A percentile compares a stretch with the other conserved stretches of the same genome.
These are phyloP conservation scores for Eleginops maclovinus DNA, from an alignment of 2,113 vertebrate genomes.

Conservation along the genomic window DNA sequence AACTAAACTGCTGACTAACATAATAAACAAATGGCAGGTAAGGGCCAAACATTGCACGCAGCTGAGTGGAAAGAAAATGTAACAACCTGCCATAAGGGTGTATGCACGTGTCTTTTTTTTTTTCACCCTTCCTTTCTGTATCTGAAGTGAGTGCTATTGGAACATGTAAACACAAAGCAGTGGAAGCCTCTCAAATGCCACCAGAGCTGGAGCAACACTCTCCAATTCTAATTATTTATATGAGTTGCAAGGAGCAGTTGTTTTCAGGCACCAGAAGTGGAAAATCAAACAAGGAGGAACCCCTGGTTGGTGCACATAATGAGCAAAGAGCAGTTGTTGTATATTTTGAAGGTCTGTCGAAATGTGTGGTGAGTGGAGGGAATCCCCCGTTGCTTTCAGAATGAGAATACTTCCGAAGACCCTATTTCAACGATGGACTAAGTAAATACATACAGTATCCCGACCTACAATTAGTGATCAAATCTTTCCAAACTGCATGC, in stretches of 20 bases:
- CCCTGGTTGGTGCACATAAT: slow-evolving; percentile 52
- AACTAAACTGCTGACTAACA: slow-evolving; percentile 57
- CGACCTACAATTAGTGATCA: slow-evolving; percentile 8
- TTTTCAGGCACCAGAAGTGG: slow-evolving; percentile 67
- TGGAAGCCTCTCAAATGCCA: slow-evolving; percentile 59
- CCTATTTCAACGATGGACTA: slow-evolving; percentile 8
- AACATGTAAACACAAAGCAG: slow-evolving; percentile 58
- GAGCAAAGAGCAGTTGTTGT: slow-evolving; percentile 54
- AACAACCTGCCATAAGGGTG: slow-evolving; percentile 44
- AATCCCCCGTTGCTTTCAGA: slow-evolving; percentile 45
- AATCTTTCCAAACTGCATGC: slow-evolving; percentile 9
- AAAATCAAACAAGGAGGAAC: slow-evolving; percentile 69
- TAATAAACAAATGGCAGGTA: slow-evolving; percentile 64
- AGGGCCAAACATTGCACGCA: slow-evolving; percentile 59
- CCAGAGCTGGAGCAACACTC: slow-evolving; percentile 53
- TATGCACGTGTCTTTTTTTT: not conserved
- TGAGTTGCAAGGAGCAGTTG: slow-evolving; percentile 30
- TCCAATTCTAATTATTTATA: slow-evolving; percentile 41
- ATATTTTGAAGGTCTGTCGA: slow-evolving; percentile 53
- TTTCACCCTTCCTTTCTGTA: slow-evolving; percentile 20
- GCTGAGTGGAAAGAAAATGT: slow-evolving; percentile 69
- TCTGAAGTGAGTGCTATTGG: slow-evolving; percentile 53
- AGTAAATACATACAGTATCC: slow-evolving; percentile 22
- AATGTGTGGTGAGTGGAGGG: slow-evolving; percentile 35
- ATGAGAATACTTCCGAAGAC: slow-evolving; percentile 30